Evolutionary conservation across 2,797 vertebrate species (phyloP).

Genomic region (Morelia viridis): DNA sequence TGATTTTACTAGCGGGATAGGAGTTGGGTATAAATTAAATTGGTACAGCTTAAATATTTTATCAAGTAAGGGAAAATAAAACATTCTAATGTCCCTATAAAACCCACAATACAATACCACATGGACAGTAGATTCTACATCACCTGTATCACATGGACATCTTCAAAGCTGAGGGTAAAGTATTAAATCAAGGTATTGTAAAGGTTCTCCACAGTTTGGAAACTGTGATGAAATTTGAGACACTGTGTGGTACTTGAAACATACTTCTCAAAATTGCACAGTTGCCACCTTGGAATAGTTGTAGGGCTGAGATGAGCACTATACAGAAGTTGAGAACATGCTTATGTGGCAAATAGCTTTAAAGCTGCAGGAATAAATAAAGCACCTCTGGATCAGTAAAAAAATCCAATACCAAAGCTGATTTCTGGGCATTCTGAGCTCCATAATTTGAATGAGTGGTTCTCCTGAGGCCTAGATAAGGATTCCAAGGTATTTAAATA

Average conservation of each 20-base stretch:
- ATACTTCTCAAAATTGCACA: background rate
- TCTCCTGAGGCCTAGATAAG: background rate
- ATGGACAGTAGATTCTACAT: background rate
- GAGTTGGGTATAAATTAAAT: background rate
- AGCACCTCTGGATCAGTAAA: background rate
- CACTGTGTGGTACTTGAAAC: background rate
- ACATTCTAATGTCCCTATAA: background rate
- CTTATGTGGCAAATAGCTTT: background rate
- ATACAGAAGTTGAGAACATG: background rate
- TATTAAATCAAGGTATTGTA: background rate
- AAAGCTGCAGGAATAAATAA: background rate
- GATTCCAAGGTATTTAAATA: background rate
- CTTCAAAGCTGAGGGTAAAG: background rate
- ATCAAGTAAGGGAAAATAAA: background rate
- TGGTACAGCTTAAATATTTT: background rate
- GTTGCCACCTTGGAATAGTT: background rate
- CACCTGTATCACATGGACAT: background rate
- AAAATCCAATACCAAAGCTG: background rate
- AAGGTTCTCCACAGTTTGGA: background rate
- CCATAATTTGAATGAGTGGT: background rate
- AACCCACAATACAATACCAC: background rate
- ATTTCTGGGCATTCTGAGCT: background rate
- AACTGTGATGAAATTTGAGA: background rate
- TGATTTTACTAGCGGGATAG: background rate
- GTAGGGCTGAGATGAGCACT: background rate